Evolutionary conservation across 2,797 vertebrate genomes (phyloP).

Genomic region (Crocodylus rhombifer): DNA sequence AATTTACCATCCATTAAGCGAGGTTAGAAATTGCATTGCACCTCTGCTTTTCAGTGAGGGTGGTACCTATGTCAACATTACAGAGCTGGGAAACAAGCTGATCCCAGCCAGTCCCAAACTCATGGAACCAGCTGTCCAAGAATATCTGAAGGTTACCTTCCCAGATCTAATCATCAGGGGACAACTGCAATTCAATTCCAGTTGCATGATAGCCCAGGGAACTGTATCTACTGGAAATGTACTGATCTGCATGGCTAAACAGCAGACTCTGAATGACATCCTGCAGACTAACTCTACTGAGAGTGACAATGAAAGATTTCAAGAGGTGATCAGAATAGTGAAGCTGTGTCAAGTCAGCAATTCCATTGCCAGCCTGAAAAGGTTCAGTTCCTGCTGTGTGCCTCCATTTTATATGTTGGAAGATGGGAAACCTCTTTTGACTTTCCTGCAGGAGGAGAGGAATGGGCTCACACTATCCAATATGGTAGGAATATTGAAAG

Average conservation of each 20-base stretch:
- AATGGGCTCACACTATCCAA: constrained; percentile 10
- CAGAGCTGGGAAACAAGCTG: neutral
- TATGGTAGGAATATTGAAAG: constrained; percentile 19
- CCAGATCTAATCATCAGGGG: neutral
- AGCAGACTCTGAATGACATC: constrained; percentile 25
- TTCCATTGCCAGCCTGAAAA: constrained; percentile 1
- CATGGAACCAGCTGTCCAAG: neutral
- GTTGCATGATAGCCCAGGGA: neutral
- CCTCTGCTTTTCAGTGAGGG: neutral
- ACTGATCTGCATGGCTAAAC: constrained; percentile 16
- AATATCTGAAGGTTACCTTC: neutral
- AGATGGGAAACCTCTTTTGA: neutral
- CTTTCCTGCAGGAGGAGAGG: constrained; percentile 39
- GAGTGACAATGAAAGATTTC: constrained; percentile 15
- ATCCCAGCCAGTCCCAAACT: neutral
- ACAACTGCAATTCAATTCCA: neutral
- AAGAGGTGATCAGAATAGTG: constrained; percentile 6
- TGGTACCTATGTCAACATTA: neutral
- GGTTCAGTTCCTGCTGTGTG: neutral
- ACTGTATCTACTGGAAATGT: neutral
- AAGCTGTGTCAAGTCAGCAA: constrained; percentile 24
- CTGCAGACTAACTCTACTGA: constrained; percentile 28
- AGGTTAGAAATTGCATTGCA: neutral
- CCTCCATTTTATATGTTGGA: constrained; percentile 6
- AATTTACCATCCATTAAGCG: neutral